Evolutionary conservation across 2,113 vertebrate species (phyloP).

Genomic region (Oncorhynchus masou): DNA sequence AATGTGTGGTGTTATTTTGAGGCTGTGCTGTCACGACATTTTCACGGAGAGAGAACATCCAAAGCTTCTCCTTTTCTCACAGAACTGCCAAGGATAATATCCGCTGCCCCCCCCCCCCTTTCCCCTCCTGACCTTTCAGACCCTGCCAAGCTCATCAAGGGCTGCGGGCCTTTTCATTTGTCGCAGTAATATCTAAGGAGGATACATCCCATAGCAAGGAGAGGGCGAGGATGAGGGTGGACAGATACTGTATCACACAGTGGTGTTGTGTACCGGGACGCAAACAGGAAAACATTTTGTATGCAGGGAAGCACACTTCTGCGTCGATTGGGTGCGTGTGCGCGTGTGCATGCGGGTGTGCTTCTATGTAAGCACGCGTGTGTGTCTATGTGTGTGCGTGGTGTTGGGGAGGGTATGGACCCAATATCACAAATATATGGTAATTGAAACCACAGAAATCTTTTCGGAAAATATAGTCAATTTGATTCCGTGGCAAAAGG

Average conservation of each 20-base stretch:
- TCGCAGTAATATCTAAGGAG: slow-evolving; percentile 70
- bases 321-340: slow-evolving; percentile 3
- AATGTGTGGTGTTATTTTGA: neutral
- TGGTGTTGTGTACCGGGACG: slow-evolving; percentile 41
- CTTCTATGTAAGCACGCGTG: neutral
- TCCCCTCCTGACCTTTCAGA: slow-evolving; percentile 66
- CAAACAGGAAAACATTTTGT: slow-evolving; percentile 57
- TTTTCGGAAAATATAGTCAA: slow-evolving; percentile 82
- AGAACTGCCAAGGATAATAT: slow-evolving; percentile 48
- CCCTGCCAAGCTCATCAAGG: slow-evolving; percentile 60
- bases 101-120: slow-evolving; percentile 29
- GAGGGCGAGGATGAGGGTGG: slow-evolving; percentile 38
- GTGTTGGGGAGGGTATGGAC: slow-evolving; percentile 2
- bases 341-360: slow-evolving; percentile 3
- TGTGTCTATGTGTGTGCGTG: neutral
- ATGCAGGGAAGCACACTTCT: slow-evolving; percentile 42
- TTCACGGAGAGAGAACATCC: slow-evolving; percentile 36
- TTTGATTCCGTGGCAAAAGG: slow-evolving; percentile 84
- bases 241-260: slow-evolving; percentile 33
- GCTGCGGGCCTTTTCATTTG: slow-evolving; percentile 65
- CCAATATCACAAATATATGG: slow-evolving; percentile 79
- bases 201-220: slow-evolving; percentile 46
- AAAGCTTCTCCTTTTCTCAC: slow-evolving; percentile 37
- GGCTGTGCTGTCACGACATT: slow-evolving; percentile 54
- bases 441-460: slow-evolving; percentile 83